Evolutionary conservation across 2,888 invertebrate species (phyloP).

Genomic region (Xestia rhomboidea): DNA sequence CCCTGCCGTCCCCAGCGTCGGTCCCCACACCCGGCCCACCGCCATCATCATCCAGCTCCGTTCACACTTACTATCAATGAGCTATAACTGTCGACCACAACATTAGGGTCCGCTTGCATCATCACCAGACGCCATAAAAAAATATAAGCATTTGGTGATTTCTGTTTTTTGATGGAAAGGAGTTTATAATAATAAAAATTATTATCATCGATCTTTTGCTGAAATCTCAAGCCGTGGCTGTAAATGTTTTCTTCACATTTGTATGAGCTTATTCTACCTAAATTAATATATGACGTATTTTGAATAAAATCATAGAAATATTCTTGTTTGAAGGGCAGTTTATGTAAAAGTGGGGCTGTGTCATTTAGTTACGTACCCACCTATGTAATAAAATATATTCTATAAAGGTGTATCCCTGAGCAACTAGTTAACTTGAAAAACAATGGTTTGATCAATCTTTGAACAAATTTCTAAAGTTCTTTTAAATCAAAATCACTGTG

Average conservation of each 20-base stretch:
- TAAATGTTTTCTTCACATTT: neutral
- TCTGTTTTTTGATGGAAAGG: neutral
- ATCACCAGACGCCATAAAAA: neutral
- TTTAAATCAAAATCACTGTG: neutral
- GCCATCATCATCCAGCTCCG: conserved; percentile 78
- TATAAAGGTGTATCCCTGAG: neutral
- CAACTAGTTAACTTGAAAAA: neutral
- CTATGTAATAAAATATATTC: neutral
- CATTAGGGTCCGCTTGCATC: neutral
- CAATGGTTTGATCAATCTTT: neutral
- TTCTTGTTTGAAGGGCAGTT: neutral
- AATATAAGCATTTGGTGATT: neutral
- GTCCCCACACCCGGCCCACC: conserved; percentile 85
- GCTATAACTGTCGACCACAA: neutral
- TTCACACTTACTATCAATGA: conserved; percentile 82
- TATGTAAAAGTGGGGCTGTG: neutral
- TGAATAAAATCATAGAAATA: neutral
- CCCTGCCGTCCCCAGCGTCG: conserved; percentile 84
- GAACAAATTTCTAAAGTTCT: too few relatives aligned
- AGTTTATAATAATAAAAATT: neutral
- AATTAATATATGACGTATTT: neutral
- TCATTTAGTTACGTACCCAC: neutral
- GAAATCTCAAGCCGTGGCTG: conserved; percentile 1
- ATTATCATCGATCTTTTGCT: neutral
- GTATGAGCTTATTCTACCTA: neutral